Base-by-base conservation (phyloP, 2,113 vertebrate genomes). In the Paradoxurus hermaphroditus region DNA sequence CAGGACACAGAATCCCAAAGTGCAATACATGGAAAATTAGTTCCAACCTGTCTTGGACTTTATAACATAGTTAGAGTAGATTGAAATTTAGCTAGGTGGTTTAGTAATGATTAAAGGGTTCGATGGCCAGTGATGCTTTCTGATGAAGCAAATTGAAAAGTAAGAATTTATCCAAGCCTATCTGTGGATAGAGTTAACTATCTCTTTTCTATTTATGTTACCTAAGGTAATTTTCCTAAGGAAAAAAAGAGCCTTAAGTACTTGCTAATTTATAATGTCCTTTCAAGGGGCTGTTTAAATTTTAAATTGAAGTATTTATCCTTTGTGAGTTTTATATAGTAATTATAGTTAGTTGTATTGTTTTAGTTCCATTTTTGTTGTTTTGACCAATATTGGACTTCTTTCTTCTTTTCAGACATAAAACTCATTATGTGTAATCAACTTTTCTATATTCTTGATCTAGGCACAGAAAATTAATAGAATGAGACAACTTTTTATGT, bases 81-180 rank as follows among this genome's bases (percentile, higher is more conserved):
- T 81, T 95, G 94, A 96, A 96, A 93, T 78, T 49, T 68, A 94
- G 34, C 67, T 83, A 73, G 13, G 46, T 90, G 78, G 25, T 84
- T 75, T 86, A 36, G 53, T 93, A 89, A 70, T 91, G 68, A 92
- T 75, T 89, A 81, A 97, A 95, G 78, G 3, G 4, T 91, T 44
- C 79, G 56, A 83, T 67, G 46, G n/a, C 63, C 51, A 67, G 5
- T 46, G 46, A 56, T 72, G 21, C 59, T 82, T 85, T 86, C 91
- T 95, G 34, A 75, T 70, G 49, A 85, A 39, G 70, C 56, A 84
- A 25, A 85, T 31, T 63, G 59, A 29, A 68, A n/a, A 85, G 36
- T 89, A 70, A 89, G 67, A 89, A 86, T 63, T 46, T 93, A 87
- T 68, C 39, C 51, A 84, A 59, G 63, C 34, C 68, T 79, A 4